A percentile compares a stretch with the other conserved stretches of the same genome.
phyloP scores from a whole-genome alignment of 2,888 invertebrate genomes.

The Euzetes globulus region DNA sequence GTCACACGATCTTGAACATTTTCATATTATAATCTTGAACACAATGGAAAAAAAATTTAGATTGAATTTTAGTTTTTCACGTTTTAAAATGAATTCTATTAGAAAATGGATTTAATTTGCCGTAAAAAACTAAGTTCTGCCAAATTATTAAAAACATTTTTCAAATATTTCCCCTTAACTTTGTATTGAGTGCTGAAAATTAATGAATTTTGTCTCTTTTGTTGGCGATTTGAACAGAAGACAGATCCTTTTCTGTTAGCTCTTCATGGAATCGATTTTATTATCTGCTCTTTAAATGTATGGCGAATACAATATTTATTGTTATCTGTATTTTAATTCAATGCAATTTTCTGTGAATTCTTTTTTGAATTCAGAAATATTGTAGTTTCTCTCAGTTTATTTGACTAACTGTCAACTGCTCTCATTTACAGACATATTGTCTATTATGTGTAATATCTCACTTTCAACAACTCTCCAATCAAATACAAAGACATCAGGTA shows the following conservation, averaged over 20 bases:
- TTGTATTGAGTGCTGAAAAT: not conserved
- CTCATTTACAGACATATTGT: slow-evolving; percentile 1
- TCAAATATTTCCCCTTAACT: not conserved
- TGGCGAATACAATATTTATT: not conserved
- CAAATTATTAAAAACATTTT: not conserved
- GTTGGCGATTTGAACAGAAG: not conserved
- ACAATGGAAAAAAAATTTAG: no score
- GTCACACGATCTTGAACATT: not conserved
- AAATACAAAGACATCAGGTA: not conserved
- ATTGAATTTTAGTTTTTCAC: no score
- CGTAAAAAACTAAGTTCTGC: no score
- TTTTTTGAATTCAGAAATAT: not conserved
- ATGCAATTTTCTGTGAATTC: not conserved
- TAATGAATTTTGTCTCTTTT: not conserved
- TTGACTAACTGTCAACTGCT: not conserved
- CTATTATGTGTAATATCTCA: slow-evolving; percentile 18
- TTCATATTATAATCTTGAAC: no score
- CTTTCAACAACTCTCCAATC: not conserved
- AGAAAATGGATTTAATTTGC: no score
- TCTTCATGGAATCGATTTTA: not conserved
- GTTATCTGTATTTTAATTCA: not conserved
- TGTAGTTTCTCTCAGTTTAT: not conserved
- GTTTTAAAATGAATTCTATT: no score
- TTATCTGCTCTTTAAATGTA: slow-evolving; percentile 16
- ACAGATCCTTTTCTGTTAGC: not conserved